A percentile compares a stretch with the other conserved stretches of the same genome.
Evolutionary conservation across 2,888 invertebrate genomes (phyloP).

Genomic region (Lottia scabra): DNA sequence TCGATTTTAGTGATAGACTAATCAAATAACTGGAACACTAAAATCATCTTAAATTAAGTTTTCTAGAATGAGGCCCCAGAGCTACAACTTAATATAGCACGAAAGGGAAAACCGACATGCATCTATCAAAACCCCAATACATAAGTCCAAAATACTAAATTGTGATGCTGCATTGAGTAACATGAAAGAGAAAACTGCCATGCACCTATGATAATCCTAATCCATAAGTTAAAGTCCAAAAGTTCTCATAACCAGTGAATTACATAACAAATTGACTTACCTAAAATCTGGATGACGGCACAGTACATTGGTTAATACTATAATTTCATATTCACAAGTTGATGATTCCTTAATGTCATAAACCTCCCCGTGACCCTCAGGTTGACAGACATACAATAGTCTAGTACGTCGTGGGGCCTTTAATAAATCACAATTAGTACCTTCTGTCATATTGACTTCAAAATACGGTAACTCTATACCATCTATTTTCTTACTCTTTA

Average conservation of each 20-base stretch:
- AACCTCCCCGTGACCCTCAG: conserved; percentile 89
- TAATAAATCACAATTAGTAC: conserved; percentile 92
- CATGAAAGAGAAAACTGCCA: neutral
- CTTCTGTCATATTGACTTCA: conserved; percentile 81
- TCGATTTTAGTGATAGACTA: no score
- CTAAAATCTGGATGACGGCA: conserved; percentile 87
- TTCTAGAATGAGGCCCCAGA: no score
- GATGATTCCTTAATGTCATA: conserved; percentile 93
- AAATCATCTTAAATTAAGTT: no score
- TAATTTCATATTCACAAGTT: conserved; percentile 93
- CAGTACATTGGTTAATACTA: conserved; percentile 87
- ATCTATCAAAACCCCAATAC: no score
- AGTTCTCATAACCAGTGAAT: neutral
- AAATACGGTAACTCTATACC: conserved; percentile 90
- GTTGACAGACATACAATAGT: conserved; percentile 88
- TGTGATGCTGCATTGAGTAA: neutral
- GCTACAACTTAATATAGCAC: no score
- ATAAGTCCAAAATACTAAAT: no score
- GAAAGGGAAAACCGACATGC: no score
- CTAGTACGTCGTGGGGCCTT: conserved; percentile 84
- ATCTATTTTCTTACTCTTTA: conserved; percentile 77
- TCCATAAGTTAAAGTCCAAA: neutral
- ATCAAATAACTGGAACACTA: no score
- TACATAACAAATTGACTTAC: conserved; percentile 37
- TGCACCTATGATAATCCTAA: no score